Evolutionary conservation across 2,797 vertebrate genomes (phyloP).

Genomic region (Pampus argenteus): DNA sequence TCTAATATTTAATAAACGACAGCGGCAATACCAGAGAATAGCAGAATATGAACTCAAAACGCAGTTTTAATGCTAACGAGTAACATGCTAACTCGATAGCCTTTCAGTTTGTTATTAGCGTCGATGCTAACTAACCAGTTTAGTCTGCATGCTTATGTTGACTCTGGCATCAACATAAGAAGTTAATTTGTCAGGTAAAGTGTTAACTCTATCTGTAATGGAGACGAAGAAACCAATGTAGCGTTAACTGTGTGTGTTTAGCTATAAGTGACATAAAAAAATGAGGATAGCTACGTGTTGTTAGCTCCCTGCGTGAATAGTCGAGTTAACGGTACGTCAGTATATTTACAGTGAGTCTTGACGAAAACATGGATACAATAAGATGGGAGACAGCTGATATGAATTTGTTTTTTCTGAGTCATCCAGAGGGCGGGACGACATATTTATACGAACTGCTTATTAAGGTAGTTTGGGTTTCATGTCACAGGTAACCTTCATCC

Average conservation of each 20-base stretch:
- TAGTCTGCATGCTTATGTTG: conserved; percentile 9
- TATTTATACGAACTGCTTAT: not conserved
- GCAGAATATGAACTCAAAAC: not conserved
- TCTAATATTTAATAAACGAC: rapidly evolving
- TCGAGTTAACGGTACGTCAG: not conserved
- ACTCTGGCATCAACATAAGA: not conserved
- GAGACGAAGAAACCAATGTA: not conserved
- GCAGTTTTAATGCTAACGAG: conserved; percentile 3
- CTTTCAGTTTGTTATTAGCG: conserved; percentile 62
- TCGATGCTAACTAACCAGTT: conserved; percentile 25
- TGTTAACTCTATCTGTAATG: not conserved
- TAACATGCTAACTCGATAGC: conserved; percentile 54
- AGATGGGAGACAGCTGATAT: not conserved
- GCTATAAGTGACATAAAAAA: not conserved
- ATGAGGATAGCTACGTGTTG: conserved; percentile 15
- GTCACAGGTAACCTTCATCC: conserved; percentile 51
- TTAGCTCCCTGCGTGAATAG: not conserved
- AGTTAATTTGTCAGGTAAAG: not conserved
- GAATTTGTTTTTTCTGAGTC: not conserved
- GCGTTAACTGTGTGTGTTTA: not conserved
- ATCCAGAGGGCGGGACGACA: conserved; percentile 36
- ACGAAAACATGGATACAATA: not conserved
- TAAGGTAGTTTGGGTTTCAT: conserved; percentile 19
- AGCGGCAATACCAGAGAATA: rapidly evolving
- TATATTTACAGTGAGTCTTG: not conserved